Conservation (phyloP, 2,797 vertebrate species). For the Balearica regulorum region DNA sequence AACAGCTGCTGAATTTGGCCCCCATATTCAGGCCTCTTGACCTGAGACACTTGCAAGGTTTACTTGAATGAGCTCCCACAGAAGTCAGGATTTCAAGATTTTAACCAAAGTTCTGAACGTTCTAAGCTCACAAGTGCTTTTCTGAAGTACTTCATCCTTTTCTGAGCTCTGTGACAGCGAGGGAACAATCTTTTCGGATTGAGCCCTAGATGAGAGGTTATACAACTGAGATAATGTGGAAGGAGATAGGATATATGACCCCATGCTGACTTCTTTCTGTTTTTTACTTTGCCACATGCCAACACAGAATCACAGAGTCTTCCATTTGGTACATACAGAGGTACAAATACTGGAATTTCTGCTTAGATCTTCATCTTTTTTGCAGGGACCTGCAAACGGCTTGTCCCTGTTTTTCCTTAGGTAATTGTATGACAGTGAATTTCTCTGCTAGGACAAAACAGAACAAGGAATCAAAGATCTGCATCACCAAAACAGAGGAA, state of each 20-base stretch:
- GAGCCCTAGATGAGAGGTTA: background rate
- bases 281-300: background rate
- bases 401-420: background rate
- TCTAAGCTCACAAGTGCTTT: background rate
- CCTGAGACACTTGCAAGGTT: background rate
- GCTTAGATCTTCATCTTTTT: background rate
- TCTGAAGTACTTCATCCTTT: background rate
- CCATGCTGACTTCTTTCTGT: background rate
- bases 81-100: background rate
- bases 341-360: background rate
- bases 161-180: background rate
- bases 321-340: background rate
- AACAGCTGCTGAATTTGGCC: background rate
- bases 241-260: background rate
- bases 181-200: background rate
- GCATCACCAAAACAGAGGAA: conserved; percentile 30
- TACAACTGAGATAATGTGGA: background rate
- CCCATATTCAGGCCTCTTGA: background rate
- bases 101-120: background rate
- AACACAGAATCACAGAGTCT: background rate
- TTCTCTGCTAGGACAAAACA: conserved; percentile 62
- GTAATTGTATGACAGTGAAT: background rate
- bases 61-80: background rate
- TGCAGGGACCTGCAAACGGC: background rate
- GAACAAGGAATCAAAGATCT: background rate